Conservation (phyloP, 2,888 invertebrate genomes). For the Agelastica alni region DNA sequence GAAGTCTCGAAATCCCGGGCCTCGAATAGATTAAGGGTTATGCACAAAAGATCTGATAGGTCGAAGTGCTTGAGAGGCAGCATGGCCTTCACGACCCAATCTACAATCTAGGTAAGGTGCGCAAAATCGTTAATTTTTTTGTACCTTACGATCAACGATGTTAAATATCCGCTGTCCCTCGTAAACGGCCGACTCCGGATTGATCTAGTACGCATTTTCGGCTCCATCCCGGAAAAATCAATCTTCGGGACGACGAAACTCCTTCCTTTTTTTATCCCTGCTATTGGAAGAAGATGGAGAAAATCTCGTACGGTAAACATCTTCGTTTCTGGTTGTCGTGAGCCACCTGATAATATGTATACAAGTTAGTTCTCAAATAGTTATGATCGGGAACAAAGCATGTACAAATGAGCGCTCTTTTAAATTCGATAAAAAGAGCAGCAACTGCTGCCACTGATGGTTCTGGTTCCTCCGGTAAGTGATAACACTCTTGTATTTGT, state of each 20-base stretch:
- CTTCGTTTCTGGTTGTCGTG: background rate
- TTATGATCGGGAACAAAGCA: constrained; percentile 42
- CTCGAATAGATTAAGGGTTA: too few relatives aligned
- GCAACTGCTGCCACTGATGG: constrained; percentile 41
- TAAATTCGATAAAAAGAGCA: constrained; percentile 55
- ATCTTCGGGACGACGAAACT: background rate
- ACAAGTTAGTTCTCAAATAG: constrained; percentile 38
- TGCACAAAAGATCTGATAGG: too few relatives aligned
- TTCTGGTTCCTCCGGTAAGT: constrained; percentile 36
- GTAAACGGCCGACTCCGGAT: too few relatives aligned
- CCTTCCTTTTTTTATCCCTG: background rate
- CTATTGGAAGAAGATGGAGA: background rate
- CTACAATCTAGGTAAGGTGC: too few relatives aligned
- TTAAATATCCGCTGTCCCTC: too few relatives aligned
- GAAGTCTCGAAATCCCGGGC: too few relatives aligned
- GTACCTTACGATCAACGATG: too few relatives aligned
- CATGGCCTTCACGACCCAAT: too few relatives aligned
- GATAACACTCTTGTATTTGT: background rate
- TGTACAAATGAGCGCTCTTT: constrained; percentile 54
- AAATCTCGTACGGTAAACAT: background rate
- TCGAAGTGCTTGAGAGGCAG: too few relatives aligned
- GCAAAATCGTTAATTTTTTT: too few relatives aligned
- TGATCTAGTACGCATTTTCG: background rate
- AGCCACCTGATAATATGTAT: constrained; percentile 4
- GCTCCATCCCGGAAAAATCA: constrained; percentile 5